These are phyloP conservation scores for Ethmia dodecea DNA, from an alignment of 2,888 invertebrate species.

Conservation along the genomic window DNA sequence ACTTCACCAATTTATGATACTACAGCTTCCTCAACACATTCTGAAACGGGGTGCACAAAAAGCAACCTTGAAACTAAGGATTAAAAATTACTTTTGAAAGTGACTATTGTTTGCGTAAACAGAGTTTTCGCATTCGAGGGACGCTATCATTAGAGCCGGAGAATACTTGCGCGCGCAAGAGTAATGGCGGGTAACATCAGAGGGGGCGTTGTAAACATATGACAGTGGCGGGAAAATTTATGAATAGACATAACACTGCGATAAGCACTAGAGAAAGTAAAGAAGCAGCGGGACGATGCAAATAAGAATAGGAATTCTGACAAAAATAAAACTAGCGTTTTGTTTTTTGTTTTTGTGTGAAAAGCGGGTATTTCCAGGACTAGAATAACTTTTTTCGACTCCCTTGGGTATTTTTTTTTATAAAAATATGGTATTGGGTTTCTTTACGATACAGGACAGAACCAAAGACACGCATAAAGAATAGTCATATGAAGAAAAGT, in stretches of 20 bases:
- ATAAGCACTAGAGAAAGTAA: constrained; percentile 14
- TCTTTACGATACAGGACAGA: too few species aligned
- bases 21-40: constrained; percentile 14
- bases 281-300: too few species aligned
- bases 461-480: too few species aligned
- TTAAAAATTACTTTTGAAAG: background rate
- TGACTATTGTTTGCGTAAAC: background rate
- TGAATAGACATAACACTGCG: constrained; percentile 18
- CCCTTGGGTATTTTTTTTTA: too few species aligned
- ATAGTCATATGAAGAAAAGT: too few species aligned
- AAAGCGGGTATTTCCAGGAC: too few species aligned
- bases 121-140: background rate
- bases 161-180: constrained; percentile 19
- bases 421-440: too few species aligned
- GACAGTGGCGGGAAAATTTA: constrained; percentile 34
- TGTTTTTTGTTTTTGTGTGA: too few species aligned
- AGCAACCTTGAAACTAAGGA: background rate
- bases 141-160: constrained; percentile 25
- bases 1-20: constrained; percentile 17
- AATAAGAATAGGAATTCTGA: too few species aligned
- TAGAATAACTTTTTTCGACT: too few species aligned
- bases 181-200: constrained; percentile 26
- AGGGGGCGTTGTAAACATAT: constrained; percentile 21
- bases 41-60: background rate
- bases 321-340: too few species aligned